Base-by-base conservation (phyloP, 2,113 vertebrate genomes). In the Heterocephalus glaber region DNA sequence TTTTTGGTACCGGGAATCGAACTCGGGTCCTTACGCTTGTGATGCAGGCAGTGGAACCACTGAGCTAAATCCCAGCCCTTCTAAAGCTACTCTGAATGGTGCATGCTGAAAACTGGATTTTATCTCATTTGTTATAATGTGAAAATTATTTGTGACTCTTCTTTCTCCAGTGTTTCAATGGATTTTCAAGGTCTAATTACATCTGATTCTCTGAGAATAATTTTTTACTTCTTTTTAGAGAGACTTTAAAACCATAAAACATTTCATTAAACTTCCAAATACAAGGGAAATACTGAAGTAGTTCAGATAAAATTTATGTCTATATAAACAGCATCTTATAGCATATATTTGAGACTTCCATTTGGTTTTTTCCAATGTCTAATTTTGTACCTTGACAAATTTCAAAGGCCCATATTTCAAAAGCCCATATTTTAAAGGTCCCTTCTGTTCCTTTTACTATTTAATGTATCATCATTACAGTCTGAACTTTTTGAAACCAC, bases 51-150 rank as follows among this genome's bases (percentile, higher is more conserved):
- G n/a, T n/a, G n/a, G n/a, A n/a, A n/a, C n/a, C n/a, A n/a, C n/a
- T n/a, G n/a, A n/a, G n/a, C n/a, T n/a, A n/a, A n/a, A n/a, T n/a
- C n/a, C n/a, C n/a, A n/a, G n/a, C n/a, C n/a, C n/a, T n/a, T n/a
- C 2, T 87, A 79, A 84, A 0, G 41, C 0, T 38, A 93, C 9
- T 58, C 33, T 86, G 61, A 92, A 47, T 22, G 68, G 35, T 5
- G 5, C 52, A 79, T 58, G 22, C 86, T 90, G 94, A 86, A 96
- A 74, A 38, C 3, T 19, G 82, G 61, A 68, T 41, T 83, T 97
- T 72, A 92, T 90, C 58, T 68, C 35, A 79, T 93, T 96, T 90
- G 28, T 58, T 86, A 84, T 70, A 89, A 93, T 95, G 54, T 87
- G 10, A 86, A 90, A 90, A 92, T 87, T 66, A 89, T 58, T 90